Evolutionary conservation across 2,113 vertebrate genomes (phyloP), one percentile per base, ranked within the genome.

Genomic region (Clinocottus analis): DNA sequence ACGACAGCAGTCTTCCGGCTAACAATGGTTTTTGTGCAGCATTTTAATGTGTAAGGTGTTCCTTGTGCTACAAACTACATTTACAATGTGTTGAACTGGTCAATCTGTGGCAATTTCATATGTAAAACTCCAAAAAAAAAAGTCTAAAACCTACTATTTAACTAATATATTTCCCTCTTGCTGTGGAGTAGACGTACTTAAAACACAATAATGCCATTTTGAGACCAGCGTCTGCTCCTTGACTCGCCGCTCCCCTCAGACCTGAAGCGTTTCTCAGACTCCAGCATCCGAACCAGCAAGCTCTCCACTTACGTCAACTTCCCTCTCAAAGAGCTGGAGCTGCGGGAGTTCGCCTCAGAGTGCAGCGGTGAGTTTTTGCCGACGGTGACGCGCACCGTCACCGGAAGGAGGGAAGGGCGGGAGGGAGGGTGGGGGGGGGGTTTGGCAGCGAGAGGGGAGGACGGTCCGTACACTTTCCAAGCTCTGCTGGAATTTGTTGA

Each of bases 181-280:
- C n/a, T n/a, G 13, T 23, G 7, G 6, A 64, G 37, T 17, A 16
- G 13, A 39, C 13, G 19, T 14, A 33, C 6, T 53, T 21, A 33
- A 9, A 31, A 39, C 10, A 31, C 21, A 17, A 2, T 9, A 0
- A 14, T 35, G 23, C 23, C 13, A 12, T 41, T 66, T 55, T 75
- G 33, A 9, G 53, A 14, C 7, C 11, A 0, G 63, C 64, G 37
- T 68, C 0, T 14, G 47, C 37, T 89, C 96, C 96, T 97, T 98
- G 83, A 98, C 94, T 7, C 51, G 0, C 0, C 0, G 0, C 8
- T 60, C 65, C 62, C 14, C 25, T 49, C 92, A 99, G 98, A 99
- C 90, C 95, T 99, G 88, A 99, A 99, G 81, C 97, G 98, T 35
- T 99, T 99, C 94, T 98, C 97, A 0, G 97, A 99, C 90, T 94